Conservation (phyloP, 2,113 vertebrate species). For the Phaethon lepturus region DNA sequence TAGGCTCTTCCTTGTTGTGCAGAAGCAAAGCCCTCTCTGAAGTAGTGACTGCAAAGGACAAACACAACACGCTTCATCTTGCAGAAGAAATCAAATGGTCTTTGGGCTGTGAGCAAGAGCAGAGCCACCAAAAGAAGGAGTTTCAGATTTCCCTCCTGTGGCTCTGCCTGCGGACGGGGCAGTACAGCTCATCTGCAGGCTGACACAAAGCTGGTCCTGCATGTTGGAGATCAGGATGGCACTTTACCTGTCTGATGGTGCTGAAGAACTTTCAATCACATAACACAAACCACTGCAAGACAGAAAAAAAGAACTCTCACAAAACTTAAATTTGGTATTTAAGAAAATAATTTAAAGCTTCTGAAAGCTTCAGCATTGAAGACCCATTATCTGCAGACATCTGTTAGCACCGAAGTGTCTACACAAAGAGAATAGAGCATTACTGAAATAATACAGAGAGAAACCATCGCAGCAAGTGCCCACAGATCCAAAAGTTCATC, state of each 20-base stretch:
- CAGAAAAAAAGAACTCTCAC: background rate
- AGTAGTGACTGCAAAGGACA: background rate
- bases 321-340: background rate
- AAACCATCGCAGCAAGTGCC: background rate
- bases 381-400: background rate
- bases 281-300: background rate
- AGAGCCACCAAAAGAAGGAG: background rate
- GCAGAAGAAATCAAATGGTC: background rate
- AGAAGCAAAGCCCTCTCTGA: background rate
- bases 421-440: background rate
- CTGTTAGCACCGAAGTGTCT: background rate
- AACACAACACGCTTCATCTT: fast-evolving
- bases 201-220: no score
- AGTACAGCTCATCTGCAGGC: fast-evolving
- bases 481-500: background rate
- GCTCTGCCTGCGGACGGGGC: background rate
- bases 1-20: fast-evolving
- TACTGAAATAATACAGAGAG: background rate
- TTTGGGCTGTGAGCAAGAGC: background rate
- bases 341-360: background rate
- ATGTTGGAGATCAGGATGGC: background rate
- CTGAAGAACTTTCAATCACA: background rate
- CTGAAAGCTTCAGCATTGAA: background rate
- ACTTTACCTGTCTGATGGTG: fast-evolving
- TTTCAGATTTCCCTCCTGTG: background rate